phyloP scores from a whole-genome alignment of 1,140 invertebrate genomes.

The Riptortus pedestris region DNA sequence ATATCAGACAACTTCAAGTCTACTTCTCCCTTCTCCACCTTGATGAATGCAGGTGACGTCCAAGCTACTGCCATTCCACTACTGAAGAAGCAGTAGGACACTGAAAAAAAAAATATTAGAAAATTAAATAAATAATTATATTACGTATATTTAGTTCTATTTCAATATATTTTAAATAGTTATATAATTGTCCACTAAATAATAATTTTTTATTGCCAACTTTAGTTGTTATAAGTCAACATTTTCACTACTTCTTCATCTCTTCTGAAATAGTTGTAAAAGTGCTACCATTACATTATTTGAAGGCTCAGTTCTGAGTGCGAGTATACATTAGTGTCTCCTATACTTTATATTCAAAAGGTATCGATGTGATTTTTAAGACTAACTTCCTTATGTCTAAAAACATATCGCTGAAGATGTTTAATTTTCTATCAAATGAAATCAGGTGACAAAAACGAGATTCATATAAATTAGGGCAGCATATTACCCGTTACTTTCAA shows the following conservation, averaged over 20 bases:
- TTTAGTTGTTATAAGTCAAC: background rate
- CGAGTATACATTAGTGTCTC: too few species aligned
- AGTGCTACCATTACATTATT: background rate
- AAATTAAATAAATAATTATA: too few species aligned
- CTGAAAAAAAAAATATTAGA: background rate
- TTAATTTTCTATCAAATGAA: too few species aligned
- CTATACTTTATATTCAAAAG: too few species aligned
- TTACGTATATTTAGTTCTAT: too few species aligned
- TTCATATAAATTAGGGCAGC: too few species aligned
- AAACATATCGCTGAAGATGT: too few species aligned
- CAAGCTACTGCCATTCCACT: background rate
- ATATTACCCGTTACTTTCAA: too few species aligned
- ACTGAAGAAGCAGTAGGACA: background rate
- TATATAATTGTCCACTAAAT: background rate
- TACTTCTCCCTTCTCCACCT: background rate
- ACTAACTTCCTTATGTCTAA: too few species aligned
- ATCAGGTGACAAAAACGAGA: too few species aligned
- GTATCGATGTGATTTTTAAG: too few species aligned
- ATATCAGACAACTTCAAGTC: background rate
- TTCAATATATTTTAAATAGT: background rate
- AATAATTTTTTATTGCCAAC: background rate
- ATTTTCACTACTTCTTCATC: background rate
- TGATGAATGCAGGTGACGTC: conserved; percentile 6
- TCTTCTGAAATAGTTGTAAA: background rate
- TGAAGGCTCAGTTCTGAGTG: too few species aligned